Evolutionary conservation across 2,888 invertebrate genomes (phyloP), one percentile per base, ranked within the genome.

Genomic region (Drosophila merina): DNA sequence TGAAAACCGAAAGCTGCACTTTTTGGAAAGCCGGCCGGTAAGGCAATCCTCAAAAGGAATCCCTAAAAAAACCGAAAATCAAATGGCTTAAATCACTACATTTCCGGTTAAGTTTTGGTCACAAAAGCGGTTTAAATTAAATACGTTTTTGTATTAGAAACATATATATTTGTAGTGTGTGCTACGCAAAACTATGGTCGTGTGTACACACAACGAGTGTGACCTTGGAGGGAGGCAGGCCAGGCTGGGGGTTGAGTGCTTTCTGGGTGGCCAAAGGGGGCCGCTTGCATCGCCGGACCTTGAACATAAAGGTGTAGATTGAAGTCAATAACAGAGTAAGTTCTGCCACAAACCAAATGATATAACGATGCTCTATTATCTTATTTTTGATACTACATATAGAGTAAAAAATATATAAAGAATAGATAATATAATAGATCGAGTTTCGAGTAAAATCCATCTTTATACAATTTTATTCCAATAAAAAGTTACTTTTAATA

Each of bases 241-340:
- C 8, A 25, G 44, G 10, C 40, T 38, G n/a, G 38, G 10, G 6
- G 12, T 12, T 12, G 38, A n/a, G 38, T 10, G 33, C 33, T 4
- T 4, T 3, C 4, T 10, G 30, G 52, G 6, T 28, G 30, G 2
- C 28, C 20, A 2, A 20, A 9, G 30, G 30, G 7, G 30, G 55
- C 12, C 25, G 25, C 9, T 33, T 33, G 55, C 55, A 55, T 33
- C 55, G 10, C 1, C 12, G 31, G 55, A 45, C 55, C 45, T 55
- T 55, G 33, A 55, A 45, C 55, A 55, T 45, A 45, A 10, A 33
- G 55, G 45, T 45, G 45, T 26, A 33, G 28, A 28, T 28, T 10
- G 38, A 33, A 55, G 44, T 44, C 25, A 45, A 25, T 12, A 28
- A 26, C 30, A 14, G 12, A 26, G 44, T 26, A 26, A 31, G 42